These are phyloP conservation scores for Brachionus calyciflorus DNA, from an alignment of 1,140 invertebrate species.

Conservation along the genomic window DNA sequence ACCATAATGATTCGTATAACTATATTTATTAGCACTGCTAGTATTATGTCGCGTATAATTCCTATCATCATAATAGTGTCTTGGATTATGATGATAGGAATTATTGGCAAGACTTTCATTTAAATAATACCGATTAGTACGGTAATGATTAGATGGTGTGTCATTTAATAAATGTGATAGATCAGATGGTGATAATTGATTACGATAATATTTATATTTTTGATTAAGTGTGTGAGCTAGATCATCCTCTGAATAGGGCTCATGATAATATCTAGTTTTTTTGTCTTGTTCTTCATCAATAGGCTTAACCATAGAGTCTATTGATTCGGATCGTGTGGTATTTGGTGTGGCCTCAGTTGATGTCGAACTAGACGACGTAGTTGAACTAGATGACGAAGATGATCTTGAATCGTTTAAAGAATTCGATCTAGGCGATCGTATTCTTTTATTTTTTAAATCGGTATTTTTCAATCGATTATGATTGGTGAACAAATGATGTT, in stretches of 20 bases:
- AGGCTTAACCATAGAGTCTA: constrained; percentile 1
- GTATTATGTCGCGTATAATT: not conserved
- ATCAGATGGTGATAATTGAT: constrained; percentile 5
- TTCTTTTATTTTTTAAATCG: not conserved
- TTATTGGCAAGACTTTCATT: not conserved
- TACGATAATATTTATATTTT: constrained; percentile 5
- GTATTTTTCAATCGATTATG: not conserved
- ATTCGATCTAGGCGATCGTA: constrained; percentile 3
- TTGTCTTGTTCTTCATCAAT: constrained; percentile 12
- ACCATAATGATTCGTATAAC: too few relatives aligned
- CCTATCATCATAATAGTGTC: constrained; percentile 12
- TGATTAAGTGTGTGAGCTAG: constrained; percentile 1
- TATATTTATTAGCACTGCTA: too few relatives aligned
- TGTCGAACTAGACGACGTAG: not conserved
- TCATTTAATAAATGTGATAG: constrained; percentile 3
- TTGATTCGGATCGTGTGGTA: constrained; percentile 13
- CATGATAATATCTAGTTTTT: constrained; percentile 10
- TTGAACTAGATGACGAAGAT: not conserved
- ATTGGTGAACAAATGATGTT: constrained; percentile 30
- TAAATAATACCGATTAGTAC: not conserved
- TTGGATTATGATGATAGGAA: constrained; percentile 20
- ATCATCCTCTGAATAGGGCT: constrained; percentile 1
- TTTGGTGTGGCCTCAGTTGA: not conserved
- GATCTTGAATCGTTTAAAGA: constrained; percentile 18
- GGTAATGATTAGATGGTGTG: not conserved